phyloP scores from a whole-genome alignment of 1,140 invertebrate genomes.

The Ladona fulva region DNA sequence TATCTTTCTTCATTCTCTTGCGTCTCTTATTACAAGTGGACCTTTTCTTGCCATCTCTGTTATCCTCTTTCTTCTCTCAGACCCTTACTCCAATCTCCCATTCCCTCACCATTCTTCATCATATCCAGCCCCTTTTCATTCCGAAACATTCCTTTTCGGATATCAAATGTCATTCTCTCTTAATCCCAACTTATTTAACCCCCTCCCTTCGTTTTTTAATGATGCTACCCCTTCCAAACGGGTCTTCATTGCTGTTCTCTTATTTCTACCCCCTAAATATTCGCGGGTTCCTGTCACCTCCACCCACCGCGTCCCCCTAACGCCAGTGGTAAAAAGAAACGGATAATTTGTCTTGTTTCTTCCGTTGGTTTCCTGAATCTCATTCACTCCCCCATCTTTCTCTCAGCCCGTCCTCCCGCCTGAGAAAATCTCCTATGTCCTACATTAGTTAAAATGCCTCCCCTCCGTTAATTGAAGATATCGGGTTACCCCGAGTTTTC shows the following conservation, averaged over 20 bases:
- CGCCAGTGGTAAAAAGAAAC: neutral
- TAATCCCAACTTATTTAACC: neutral
- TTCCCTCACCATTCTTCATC: neutral
- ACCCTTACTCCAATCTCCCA: neutral
- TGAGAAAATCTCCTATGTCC: neutral
- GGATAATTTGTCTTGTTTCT: conserved; percentile 1
- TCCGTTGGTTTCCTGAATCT: neutral
- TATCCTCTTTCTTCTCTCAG: too few relatives aligned
- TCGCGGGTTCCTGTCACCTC: neutral
- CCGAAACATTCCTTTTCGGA: neutral
- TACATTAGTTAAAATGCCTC: neutral
- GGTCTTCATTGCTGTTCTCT: neutral
- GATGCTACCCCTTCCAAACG: neutral
- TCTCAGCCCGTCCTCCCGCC: neutral
- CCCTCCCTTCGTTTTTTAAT: neutral
- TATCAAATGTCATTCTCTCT: neutral
- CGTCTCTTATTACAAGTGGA: too few relatives aligned
- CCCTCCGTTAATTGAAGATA: neutral
- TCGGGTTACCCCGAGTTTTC: neutral
- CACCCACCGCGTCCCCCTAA: neutral
- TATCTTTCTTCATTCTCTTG: too few relatives aligned
- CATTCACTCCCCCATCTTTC: neutral
- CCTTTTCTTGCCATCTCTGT: too few relatives aligned
- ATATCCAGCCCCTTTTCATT: neutral
- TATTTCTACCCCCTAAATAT: neutral